These are phyloP conservation scores for Todus mexicanus DNA, from an alignment of 2,797 vertebrate genomes.

Conservation along the genomic window DNA sequence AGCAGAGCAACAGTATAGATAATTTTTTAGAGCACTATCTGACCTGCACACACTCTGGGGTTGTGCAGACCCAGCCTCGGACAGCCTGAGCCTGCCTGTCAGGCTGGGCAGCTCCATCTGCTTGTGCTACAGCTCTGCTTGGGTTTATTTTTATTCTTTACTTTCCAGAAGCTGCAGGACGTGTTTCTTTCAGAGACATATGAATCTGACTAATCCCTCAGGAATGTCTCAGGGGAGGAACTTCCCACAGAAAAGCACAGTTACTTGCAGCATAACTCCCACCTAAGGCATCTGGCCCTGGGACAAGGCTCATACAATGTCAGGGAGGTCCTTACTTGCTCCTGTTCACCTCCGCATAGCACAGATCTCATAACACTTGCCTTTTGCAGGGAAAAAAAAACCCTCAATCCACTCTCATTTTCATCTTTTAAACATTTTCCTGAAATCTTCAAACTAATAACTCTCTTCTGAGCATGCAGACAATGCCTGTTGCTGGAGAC, in stretches of 20 bases:
- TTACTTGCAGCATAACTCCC: neutral
- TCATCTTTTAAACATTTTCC: neutral
- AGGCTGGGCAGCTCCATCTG: neutral
- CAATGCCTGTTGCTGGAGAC: constrained; percentile 76
- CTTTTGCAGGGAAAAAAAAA: constrained; percentile 42
- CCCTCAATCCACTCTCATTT: neutral
- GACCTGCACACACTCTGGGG: neutral
- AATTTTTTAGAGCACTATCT: neutral
- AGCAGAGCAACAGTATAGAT: neutral
- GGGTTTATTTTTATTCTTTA: neutral
- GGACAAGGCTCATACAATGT: neutral
- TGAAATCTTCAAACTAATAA: neutral
- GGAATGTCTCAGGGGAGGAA: neutral
- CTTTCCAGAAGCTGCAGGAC: neutral
- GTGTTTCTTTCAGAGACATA: neutral
- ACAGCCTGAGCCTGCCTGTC: neutral
- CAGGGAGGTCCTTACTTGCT: constrained; percentile 73
- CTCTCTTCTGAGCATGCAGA: constrained; percentile 73
- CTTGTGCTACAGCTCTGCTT: neutral
- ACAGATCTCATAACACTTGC: constrained; percentile 70
- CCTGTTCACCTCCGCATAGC: constrained; percentile 75
- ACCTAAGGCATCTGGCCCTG: neutral
- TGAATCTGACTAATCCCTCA: constrained; percentile 14
- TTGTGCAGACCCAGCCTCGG: neutral
- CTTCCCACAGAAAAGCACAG: neutral